Evolutionary conservation across 1,140 invertebrate genomes (phyloP), one percentile per base, ranked within the genome.

Genomic region (Drosophila seguyi): DNA sequence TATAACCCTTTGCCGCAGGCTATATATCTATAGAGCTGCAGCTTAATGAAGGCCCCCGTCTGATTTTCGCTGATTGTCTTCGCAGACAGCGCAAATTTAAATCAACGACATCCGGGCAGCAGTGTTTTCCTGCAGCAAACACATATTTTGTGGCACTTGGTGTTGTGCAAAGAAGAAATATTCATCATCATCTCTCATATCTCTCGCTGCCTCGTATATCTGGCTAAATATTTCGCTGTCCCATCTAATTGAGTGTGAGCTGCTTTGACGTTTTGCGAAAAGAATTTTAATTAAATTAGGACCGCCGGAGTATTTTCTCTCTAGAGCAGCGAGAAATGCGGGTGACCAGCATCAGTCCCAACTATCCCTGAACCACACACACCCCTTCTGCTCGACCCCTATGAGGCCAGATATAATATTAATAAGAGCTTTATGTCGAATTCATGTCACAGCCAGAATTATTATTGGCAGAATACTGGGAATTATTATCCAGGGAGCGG

Each of bases 261-360:
- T 18, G 42, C 50, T 71, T 78, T 71, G 75, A 78, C 75, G 65
- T 58, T 68, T 84, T 73, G 80, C 84, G 73, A 88, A 87, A 87
- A 84, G 73, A 84, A 87, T 87, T 87, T 84, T 88, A 88, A 87
- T 87, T 87, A 74, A 88, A 87, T 87, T 77, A 87, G 38, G 47
- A 31, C 57, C 56, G 63, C 36, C 36, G 41, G 34, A 63, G 77
- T 22, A 14, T 52, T 2, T 20, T 8, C n/a, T 2, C 47, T 31
- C 11, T 31, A 31, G 29, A 52, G 34, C 50, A 41, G 47, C 47
- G 27, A 31, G 27, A 31, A 61, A 88, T 88, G 83, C 82, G 82
- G 82, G 83, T 59, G 67, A 59, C 55, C 45, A 36, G 34, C 38
- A 53, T 56, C 44, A 22, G 31, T 13, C 8, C 18, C n/a, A 25